Evolutionary conservation across 92 coral and sea anemone species (phyloP), one percentile per base, ranked within the genome.

Genomic region (Epizoanthus ramosus): DNA sequence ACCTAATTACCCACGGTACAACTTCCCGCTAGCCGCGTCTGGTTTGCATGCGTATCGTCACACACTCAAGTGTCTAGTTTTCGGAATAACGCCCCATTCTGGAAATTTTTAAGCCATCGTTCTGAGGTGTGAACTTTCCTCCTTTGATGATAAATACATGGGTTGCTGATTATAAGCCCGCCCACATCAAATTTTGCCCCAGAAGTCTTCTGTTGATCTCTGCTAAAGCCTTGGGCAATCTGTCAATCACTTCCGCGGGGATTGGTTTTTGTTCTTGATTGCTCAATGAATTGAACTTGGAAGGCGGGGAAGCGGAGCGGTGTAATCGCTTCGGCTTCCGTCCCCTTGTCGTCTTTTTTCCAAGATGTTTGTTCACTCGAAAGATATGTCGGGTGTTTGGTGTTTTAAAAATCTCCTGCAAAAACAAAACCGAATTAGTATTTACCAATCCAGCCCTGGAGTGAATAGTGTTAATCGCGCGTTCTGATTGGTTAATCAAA

Each of bases 121-220:
- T 3, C 0, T 50, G 54, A 9, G 54, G 54, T 3, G 10, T 50
- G 15, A 50, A 13, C 16, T 13, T 3, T 12, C 16, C 54, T 50
- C 54, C 54, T 12, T 50, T 9, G 14, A 50, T 50, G 16, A 9
- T 50, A 10, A 50, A 50, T 9, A 10, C 3, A 50, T 9, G 54
- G 54, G 54, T 50, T 50, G 54, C 10, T 66, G 1, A 47, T 28
- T 71, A 71, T 71, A 71, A 21, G 21, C 75, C 19, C 75, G 59
- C 75, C 75, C 75, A 71, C 75, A 71, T 71, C 54, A 71, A 22
- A 17, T 71, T 71, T 57, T 71, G 75, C 14, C 75, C 75, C 31
- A 71, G 75, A 71, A 71, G 58, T 71, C 75, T 71, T 71, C 57
- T 71, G 75, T 71, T 71, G 57, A 71, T 71, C 10, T 71, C 75